Conservation (phyloP, 2,113 vertebrate genomes). For the Steatornis caripensis region DNA sequence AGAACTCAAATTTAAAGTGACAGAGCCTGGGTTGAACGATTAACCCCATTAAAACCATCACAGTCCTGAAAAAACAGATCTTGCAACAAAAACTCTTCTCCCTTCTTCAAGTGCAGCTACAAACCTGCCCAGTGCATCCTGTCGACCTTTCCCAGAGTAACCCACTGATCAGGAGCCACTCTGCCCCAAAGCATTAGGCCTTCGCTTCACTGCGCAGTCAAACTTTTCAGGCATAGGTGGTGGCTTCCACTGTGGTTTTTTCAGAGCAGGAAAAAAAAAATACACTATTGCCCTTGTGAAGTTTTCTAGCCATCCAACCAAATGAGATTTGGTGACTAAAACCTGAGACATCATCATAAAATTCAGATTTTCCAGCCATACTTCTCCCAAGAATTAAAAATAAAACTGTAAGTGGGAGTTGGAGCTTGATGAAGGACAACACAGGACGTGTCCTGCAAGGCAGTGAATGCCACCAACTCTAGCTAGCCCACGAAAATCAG, state of each 20-base stretch:
- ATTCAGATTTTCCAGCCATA: not conserved
- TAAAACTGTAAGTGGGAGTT: not conserved
- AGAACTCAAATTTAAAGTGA: not conserved
- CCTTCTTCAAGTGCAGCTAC: not conserved
- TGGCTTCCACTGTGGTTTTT: not conserved
- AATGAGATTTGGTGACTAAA: not conserved
- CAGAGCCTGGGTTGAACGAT: not conserved
- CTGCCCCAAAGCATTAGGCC: not conserved
- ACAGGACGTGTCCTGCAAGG: not conserved
- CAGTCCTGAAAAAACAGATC: not conserved
- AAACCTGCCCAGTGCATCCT: not conserved
- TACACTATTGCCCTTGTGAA: not conserved
- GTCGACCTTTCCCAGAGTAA: not conserved
- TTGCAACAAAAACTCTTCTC: not conserved
- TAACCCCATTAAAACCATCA: not conserved
- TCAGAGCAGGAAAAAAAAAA: not conserved
- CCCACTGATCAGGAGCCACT: not conserved
- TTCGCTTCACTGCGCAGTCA: not conserved
- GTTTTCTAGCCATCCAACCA: not conserved
- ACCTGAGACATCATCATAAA: not conserved
- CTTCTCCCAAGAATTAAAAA: not conserved
- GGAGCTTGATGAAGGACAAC: not conserved
- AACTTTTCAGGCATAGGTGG: not conserved
- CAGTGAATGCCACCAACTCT: not conserved
- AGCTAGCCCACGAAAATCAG: not conserved